These are phyloP conservation scores for Crossaster papposus DNA, from an alignment of 53 echinoderm and acorn worm species.

Conservation along the genomic window DNA sequence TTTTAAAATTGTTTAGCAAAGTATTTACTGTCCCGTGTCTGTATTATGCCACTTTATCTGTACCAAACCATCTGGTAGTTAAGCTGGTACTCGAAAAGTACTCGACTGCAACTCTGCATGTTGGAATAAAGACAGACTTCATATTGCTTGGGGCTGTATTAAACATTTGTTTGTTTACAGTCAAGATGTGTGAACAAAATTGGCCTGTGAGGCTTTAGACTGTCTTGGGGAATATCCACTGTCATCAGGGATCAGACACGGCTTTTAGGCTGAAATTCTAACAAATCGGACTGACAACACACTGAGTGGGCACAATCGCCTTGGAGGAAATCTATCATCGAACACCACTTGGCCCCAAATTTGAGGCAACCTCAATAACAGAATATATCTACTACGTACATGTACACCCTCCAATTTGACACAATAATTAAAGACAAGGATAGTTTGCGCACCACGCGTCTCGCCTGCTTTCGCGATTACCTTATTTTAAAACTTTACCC, in stretches of 20 bases:
- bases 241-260: constrained; percentile 4
- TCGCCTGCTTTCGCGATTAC: no score
- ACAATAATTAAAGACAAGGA: not conserved
- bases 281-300: not conserved
- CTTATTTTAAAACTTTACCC: no score
- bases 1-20: no score
- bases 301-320: not conserved
- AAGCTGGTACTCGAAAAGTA: no score
- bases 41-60: no score
- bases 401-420: not conserved
- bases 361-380: not conserved
- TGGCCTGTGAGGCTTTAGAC: not conserved
- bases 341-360: not conserved
- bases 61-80: no score
- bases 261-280: not conserved
- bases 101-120: no score
- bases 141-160: not conserved
- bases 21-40: no score
- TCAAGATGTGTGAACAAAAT: not conserved
- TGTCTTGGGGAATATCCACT: not conserved
- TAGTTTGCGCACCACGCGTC: no score
- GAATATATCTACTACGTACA: not conserved
- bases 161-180: not conserved
- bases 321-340: not conserved
- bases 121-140: not conserved